These are phyloP conservation scores for Drosophila suboccidentalis DNA, from an alignment of 2,888 invertebrate genomes.

Conservation along the genomic window DNA sequence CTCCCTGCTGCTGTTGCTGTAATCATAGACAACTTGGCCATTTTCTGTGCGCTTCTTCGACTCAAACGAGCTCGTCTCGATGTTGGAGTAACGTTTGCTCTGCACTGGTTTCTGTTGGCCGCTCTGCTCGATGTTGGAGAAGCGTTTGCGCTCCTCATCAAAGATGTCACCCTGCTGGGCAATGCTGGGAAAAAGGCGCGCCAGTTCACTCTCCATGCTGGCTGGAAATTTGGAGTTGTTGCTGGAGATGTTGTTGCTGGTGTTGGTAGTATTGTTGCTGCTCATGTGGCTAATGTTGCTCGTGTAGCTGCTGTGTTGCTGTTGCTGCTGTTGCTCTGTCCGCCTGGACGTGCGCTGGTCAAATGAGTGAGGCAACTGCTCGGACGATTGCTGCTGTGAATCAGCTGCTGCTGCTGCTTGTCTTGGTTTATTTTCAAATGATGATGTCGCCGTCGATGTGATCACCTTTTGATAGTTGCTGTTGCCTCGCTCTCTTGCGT, in stretches of 20 bases:
- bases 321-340: slow-evolving; percentile 30
- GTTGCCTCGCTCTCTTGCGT: slow-evolving; percentile 45
- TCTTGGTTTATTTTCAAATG: slow-evolving; percentile 84
- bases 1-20: slow-evolving; percentile 76
- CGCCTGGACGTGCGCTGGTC: slow-evolving; percentile 41
- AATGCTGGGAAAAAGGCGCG: slow-evolving; percentile 79
- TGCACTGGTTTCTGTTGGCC: slow-evolving; percentile 60
- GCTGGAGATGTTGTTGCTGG: slow-evolving; percentile 16
- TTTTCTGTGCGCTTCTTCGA: slow-evolving; percentile 84
- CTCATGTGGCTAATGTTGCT: slow-evolving; percentile 20
- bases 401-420: slow-evolving; percentile 67
- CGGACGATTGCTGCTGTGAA: slow-evolving; percentile 37
- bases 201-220: slow-evolving; percentile 75
- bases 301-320: slow-evolving; percentile 29
- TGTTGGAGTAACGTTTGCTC: slow-evolving; percentile 84
- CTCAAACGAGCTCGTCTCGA: slow-evolving; percentile 83
- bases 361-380: slow-evolving; percentile 45
- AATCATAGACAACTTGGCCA: slow-evolving; percentile 83
- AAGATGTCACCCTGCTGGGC: slow-evolving; percentile 78
- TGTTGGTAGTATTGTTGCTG: slow-evolving; percentile 21
- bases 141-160: slow-evolving; percentile 79
- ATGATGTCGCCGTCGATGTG: slow-evolving; percentile 67
- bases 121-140: slow-evolving; percentile 83
- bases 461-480: slow-evolving; percentile 23
- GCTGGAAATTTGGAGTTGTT: slow-evolving; percentile 57